phyloP scores from a whole-genome alignment of 2,113 vertebrate genomes.

The Brevimyrus niger region DNA sequence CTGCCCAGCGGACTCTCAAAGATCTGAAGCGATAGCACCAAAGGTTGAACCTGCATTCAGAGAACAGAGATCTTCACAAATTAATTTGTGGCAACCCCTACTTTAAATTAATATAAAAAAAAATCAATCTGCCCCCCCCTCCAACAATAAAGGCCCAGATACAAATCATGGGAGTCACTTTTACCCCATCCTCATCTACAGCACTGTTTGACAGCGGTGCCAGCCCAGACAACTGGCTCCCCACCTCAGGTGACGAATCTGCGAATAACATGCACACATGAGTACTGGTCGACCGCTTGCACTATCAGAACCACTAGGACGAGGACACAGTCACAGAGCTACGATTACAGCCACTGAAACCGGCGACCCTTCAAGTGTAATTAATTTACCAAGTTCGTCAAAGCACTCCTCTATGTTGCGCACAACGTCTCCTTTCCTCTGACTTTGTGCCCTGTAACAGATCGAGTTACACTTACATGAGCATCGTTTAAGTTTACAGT shows the following conservation, averaged over 20 bases:
- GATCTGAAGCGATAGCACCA: not conserved
- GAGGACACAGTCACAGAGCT: not conserved
- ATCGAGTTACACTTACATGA: not conserved
- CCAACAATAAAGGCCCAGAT: not conserved
- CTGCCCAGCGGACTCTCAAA: not conserved
- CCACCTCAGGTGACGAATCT: slow-evolving; percentile 24
- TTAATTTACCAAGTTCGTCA: slow-evolving; percentile 50
- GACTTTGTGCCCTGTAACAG: slow-evolving; percentile 33
- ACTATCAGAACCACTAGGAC: not conserved
- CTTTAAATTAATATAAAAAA: not conserved
- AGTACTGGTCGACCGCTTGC: not conserved
- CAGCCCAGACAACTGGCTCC: slow-evolving; percentile 8
- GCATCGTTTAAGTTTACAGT: not conserved
- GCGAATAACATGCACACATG: not conserved
- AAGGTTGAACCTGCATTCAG: not conserved
- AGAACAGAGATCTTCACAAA: not conserved
- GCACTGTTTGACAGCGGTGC: slow-evolving; percentile 19
- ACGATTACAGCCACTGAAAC: not conserved
- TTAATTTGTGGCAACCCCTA: not conserved
- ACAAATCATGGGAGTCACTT: not conserved
- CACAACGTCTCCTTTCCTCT: slow-evolving; percentile 26
- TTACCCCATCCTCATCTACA: not conserved
- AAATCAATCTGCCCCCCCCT: not conserved
- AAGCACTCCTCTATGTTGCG: slow-evolving; percentile 50
- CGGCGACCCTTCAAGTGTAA: not conserved